Evolutionary conservation across 2,888 invertebrate species (phyloP), one percentile per base, ranked within the genome.

Genomic region (Pegoplata infirma): DNA sequence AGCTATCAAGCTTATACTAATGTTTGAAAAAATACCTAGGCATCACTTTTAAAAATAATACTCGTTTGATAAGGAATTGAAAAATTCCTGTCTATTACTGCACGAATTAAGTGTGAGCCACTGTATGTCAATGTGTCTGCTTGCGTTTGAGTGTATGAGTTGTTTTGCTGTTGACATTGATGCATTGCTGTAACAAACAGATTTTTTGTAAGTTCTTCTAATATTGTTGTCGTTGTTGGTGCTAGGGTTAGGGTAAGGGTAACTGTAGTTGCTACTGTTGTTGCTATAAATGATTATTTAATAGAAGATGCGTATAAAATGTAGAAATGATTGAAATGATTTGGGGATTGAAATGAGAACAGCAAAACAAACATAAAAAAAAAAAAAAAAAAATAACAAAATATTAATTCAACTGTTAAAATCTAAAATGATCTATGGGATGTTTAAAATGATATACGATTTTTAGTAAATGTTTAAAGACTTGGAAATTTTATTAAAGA

Each of bases 161-260:
- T 63, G 66, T 56, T 73, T 67, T 79, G 79, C 61, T 47, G 56
- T 44, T 79, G 79, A 79, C 79, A 79, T 75, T 79, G 79, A 79
- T 75, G 67, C 66, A 79, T 79, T 71, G 79, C 79, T 66, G 49
- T 63, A 71, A 58, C 61, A 36, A 71, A 71, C 71, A 67, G 63
- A 51, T 51, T 74, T 66, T 36, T 46, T 67, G 14, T 44, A 19
- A 19, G 21, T 23, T 21, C 17, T 47, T 53, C 25, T 61, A 8
- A 21, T 32, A 25, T 51, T 61, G 47, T n/a, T 23, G 46, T 44
- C 16, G 1, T 19, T 19, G 17, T 32, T 28, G 47, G n/a, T n/a
- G n/a, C n/a, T n/a, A n/a, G n/a, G n/a, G n/a, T n/a, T n/a, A n/a
- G n/a, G n/a, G n/a, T n/a, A n/a, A n/a, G n/a, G n/a, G n/a, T n/a